Conservation (phyloP, 37 sponge, comb jelly and placozoan species). For the Hexactinellida sp. region DNA sequence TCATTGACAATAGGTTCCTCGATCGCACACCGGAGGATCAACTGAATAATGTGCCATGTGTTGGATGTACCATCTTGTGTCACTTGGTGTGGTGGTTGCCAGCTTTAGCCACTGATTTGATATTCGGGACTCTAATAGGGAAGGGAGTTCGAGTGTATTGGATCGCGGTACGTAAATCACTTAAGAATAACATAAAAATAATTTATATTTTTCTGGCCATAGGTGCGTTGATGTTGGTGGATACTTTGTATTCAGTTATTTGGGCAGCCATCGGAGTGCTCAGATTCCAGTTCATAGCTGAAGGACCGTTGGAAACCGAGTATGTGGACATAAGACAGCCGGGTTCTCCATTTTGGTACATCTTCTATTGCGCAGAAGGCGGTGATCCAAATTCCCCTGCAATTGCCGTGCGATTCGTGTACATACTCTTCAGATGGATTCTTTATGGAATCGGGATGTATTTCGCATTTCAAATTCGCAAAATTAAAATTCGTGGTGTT, state of each 20-base stretch:
- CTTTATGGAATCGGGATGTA: background rate
- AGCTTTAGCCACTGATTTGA: too few relatives aligned
- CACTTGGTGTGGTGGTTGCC: too few relatives aligned
- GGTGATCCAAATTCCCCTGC: background rate
- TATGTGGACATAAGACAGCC: background rate
- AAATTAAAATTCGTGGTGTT: background rate
- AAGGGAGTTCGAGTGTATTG: background rate
- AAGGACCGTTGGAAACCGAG: background rate
- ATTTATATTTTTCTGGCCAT: background rate
- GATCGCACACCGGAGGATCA: background rate
- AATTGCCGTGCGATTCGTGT: background rate
- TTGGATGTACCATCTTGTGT: too few relatives aligned
- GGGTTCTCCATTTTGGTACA: background rate
- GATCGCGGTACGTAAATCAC: background rate
- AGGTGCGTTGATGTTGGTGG: background rate
- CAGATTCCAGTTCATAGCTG: background rate
- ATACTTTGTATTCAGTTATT: background rate
- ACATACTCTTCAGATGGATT: background rate
- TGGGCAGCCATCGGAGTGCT: background rate
- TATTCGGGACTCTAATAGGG: background rate
- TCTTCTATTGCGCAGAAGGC: background rate
- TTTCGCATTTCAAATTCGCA: background rate
- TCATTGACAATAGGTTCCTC: background rate
- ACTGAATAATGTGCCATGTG: too few relatives aligned
- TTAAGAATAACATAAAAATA: background rate